phyloP scores from a whole-genome alignment of 2,797 vertebrate species.

The Liasis olivaceus region DNA sequence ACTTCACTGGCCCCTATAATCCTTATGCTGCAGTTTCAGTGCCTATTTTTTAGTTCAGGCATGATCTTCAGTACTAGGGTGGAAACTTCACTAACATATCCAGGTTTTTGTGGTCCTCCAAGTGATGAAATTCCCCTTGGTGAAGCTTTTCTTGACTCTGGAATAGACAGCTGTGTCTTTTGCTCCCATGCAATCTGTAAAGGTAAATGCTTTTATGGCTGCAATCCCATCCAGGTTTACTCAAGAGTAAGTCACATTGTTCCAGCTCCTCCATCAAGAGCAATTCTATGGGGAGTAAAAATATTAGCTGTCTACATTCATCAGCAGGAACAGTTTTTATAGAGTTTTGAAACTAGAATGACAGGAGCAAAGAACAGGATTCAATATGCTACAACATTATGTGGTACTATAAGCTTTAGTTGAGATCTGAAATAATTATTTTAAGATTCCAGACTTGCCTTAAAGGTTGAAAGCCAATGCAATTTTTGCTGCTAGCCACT shows the following conservation, averaged over 20 bases:
- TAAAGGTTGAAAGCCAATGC: neutral
- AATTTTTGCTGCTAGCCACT: conserved; percentile 17
- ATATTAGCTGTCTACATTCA: neutral
- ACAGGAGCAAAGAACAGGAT: neutral
- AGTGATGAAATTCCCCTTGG: neutral
- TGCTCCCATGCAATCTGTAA: neutral
- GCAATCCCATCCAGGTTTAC: neutral
- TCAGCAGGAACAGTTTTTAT: neutral
- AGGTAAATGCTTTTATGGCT: neutral
- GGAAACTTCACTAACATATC: neutral
- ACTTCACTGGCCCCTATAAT: neutral
- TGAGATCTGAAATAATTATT: neutral
- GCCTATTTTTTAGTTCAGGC: neutral
- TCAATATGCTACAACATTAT: neutral
- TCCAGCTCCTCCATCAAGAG: neutral
- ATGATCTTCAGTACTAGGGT: neutral
- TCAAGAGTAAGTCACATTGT: neutral
- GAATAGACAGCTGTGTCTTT: neutral
- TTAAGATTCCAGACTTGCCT: neutral
- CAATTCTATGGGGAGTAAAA: neutral
- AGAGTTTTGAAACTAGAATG: neutral
- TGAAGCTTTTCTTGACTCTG: neutral
- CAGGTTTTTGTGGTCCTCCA: neutral
- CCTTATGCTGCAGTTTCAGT: neutral
- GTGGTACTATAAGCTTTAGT: neutral